These are phyloP conservation scores for Stichodactyla mertensii DNA, from an alignment of 64 coral and sea anemone genomes.

Conservation along the genomic window DNA sequence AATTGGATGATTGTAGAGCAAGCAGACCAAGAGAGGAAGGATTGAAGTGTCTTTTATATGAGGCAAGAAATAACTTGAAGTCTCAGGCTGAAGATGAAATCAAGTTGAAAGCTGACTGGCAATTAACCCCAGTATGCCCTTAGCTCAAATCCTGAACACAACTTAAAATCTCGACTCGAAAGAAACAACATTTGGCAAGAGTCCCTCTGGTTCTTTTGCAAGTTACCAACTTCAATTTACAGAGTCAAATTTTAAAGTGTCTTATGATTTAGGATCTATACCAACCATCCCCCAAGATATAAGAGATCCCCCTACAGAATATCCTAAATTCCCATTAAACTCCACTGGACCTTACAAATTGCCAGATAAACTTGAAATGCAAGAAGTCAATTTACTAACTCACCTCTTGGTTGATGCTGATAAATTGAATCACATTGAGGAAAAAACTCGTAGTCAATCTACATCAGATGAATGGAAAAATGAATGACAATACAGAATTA, in stretches of 20 bases:
- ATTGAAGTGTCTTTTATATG: no score
- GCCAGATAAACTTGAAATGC: conserved; percentile 20
- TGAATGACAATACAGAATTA: conserved; percentile 49
- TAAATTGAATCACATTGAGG: conserved; percentile 54
- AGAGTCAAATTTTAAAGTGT: conserved; percentile 40
- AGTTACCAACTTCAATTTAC: conserved; percentile 6
- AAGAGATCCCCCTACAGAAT: conserved; percentile 44
- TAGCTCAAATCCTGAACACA: no score
- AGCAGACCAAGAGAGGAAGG: no score
- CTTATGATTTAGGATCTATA: conserved; percentile 40
- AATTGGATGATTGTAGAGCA: no score
- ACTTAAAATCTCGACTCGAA: no score
- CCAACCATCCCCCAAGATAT: conserved; percentile 20
- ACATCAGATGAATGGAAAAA: conserved; percentile 40
- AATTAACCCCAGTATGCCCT: no score
- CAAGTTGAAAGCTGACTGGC: no score
- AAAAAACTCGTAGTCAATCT: conserved; percentile 34
- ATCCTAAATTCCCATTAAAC: conserved; percentile 43
- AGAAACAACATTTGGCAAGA: no score
- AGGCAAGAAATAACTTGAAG: no score
- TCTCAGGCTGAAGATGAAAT: no score
- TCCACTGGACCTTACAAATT: conserved; percentile 30
- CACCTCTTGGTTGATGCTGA: background rate
- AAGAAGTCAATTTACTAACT: conserved; percentile 34
- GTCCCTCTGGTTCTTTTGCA: no score